Evolutionary conservation across 2,113 vertebrate species (phyloP), one percentile per base, ranked within the genome.

Genomic region (Pollachius pollachius): DNA sequence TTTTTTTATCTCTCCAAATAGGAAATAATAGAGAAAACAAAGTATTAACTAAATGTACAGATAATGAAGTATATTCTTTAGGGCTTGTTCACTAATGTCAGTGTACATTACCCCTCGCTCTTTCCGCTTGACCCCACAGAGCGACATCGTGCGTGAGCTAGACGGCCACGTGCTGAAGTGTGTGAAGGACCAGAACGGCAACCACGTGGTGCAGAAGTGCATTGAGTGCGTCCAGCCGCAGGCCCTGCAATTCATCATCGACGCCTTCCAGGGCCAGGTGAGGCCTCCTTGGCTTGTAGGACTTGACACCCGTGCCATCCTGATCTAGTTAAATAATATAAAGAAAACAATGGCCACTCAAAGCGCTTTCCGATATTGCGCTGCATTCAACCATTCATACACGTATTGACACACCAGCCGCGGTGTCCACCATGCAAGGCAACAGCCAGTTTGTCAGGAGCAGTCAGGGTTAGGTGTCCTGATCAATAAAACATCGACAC

Each of bases 141-240:
- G 94, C 62, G 96, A 98, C 87, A 98, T 98, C 87, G 96, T 98
- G 37, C 95, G 94, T 21, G 96, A 98, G 79, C 80, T 98, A 67
- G 96, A 98, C 70, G 96, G 96, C n/a, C 96, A 98, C 21, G 96
- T 98, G 65, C 90, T 98, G 68, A 98, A 98, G 86, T 98, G 96
- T 68, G 96, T 98, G 75, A 98, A 98, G 87, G 96, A 98, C 89
- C 96, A 98, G 89, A 98, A 98, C 66, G 96, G 96, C 75, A 98
- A 98, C 87, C 96, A 98, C 1, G 96, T 98, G 69, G 96, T 98
- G n/a, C 96, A 98, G 76, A 98, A 98, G 81, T 98, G 96, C 70
- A 98, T 98, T 2, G 96, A 98, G 84, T 98, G 96, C 82, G 96
- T 98, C 75, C 96, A 98, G 63, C 96, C 96, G 2, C 96, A 98